Percentiles rank a stretch among this genome's conserved stretches.
phyloP scores from a whole-genome alignment of 2,888 invertebrate species.

The Clunio marinus region DNA sequence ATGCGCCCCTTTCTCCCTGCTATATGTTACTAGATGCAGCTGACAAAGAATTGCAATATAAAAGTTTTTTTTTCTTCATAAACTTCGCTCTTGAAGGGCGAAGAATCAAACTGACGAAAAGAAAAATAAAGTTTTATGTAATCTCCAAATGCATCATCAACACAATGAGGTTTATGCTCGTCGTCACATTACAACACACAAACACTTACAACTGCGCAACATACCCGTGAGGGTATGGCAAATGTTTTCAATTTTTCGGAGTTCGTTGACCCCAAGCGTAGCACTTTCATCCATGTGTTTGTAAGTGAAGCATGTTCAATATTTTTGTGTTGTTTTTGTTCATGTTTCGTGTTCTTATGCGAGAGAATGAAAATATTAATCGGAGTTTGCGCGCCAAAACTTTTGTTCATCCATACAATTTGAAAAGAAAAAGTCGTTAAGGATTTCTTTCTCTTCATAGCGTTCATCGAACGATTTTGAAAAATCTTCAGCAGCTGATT shows the following conservation, averaged over 20 bases:
- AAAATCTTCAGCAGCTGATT: constrained; percentile 7
- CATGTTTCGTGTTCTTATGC: not conserved
- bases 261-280: constrained; percentile 14
- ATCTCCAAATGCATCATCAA: constrained; percentile 25
- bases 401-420: not conserved
- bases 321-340: constrained; percentile 23
- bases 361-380: not conserved
- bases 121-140: constrained; percentile 19
- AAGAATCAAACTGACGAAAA: not conserved
- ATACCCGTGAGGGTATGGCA: constrained; percentile 13
- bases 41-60: constrained; percentile 18
- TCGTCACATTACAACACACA: constrained; percentile 29
- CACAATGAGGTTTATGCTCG: constrained; percentile 3
- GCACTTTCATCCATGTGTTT: not conserved
- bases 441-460: too few species aligned
- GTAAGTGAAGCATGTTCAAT: constrained; percentile 27
- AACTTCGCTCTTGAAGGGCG: not conserved
- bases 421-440: not conserved
- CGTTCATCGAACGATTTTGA: too few species aligned
- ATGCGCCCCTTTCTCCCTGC: not conserved
- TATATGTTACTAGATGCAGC: constrained; percentile 7
- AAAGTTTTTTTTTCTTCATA: not conserved
- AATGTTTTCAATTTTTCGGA: constrained; percentile 36
- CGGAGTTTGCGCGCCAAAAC: constrained; percentile 36
- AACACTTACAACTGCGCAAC: not conserved